Percentiles rank a stretch among this genome's conserved stretches.
Evolutionary conservation across 1,140 invertebrate species (phyloP).

Genomic region (Sesamia nonagrioides): DNA sequence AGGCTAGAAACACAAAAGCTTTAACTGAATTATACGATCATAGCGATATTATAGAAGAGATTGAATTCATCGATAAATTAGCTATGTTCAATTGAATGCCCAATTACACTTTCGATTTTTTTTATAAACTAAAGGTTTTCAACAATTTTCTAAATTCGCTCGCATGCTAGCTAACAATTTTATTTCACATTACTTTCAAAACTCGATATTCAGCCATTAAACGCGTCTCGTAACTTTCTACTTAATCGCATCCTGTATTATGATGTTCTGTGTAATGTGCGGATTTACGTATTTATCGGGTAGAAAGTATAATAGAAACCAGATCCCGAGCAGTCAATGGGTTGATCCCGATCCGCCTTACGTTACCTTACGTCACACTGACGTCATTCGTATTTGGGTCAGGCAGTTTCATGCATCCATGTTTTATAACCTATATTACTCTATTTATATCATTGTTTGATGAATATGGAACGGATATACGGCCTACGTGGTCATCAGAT

Average conservation of each 20-base stretch:
- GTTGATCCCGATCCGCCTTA: slow-evolving; percentile 61
- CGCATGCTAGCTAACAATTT: slow-evolving; percentile 14
- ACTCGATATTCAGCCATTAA: slow-evolving; percentile 36
- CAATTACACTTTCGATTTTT: background rate
- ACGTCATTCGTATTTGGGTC: slow-evolving; percentile 81
- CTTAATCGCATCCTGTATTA: slow-evolving; percentile 41
- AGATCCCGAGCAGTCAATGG: slow-evolving; percentile 61
- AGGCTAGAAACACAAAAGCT: slow-evolving; percentile 26
- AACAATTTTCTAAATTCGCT: slow-evolving; percentile 7
- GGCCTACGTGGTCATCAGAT: slow-evolving; percentile 46
- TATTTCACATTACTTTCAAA: slow-evolving; percentile 21
- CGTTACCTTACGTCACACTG: slow-evolving; percentile 69
- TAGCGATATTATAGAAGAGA: background rate
- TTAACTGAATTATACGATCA: slow-evolving; percentile 15
- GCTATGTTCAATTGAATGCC: background rate
- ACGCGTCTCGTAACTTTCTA: slow-evolving; percentile 42
- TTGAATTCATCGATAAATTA: slow-evolving; percentile 2
- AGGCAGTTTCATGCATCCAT: slow-evolving; percentile 75
- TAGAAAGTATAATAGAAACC: slow-evolving; percentile 58
- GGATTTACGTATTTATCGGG: slow-evolving; percentile 39
- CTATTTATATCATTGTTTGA: slow-evolving; percentile 66
- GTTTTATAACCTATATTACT: slow-evolving; percentile 77
- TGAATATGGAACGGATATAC: slow-evolving; percentile 57
- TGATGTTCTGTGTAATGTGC: slow-evolving; percentile 36
- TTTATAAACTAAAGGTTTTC: background rate